Percentiles rank a stretch among this genome's conserved stretches.
These are phyloP conservation scores for Zapus hudsonius DNA, from an alignment of 2,113 vertebrate genomes.

Conservation along the genomic window DNA sequence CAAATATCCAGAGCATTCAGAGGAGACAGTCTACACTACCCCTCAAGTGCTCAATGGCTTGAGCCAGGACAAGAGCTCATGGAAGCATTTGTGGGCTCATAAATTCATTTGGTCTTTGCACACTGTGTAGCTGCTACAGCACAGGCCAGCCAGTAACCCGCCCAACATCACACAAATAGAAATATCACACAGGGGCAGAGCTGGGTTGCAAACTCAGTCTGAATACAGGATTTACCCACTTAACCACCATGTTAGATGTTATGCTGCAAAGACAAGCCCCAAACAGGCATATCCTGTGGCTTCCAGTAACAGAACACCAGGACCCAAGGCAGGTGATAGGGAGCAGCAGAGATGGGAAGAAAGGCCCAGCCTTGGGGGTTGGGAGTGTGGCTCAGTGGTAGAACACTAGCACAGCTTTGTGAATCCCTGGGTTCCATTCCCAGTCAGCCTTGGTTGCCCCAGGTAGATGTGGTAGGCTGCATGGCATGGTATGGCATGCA, in stretches of 20 bases:
- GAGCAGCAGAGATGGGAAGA: not conserved
- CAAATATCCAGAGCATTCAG: not conserved
- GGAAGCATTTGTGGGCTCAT: rapidly evolving
- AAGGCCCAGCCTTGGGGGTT: not conserved
- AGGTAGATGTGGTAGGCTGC: not conserved
- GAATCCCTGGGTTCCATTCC: no score
- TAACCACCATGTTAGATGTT: not conserved
- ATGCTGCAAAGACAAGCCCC: not conserved
- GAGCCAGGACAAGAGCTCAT: not conserved
- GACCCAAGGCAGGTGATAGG: not conserved
- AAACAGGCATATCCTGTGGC: not conserved
- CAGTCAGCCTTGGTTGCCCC: not conserved
- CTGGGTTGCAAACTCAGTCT: not conserved
- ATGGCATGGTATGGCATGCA: not conserved
- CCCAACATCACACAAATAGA: not conserved
- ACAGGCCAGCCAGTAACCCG: not conserved
- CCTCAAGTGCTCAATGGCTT: not conserved
- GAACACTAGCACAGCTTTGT: no score
- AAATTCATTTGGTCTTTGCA: rapidly evolving
- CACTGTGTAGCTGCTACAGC: rapidly evolving
- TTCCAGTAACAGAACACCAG: not conserved
- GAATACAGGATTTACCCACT: not conserved
- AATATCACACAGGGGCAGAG: not conserved
- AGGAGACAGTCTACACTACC: not conserved
- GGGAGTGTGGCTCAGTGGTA: no score